These are phyloP conservation scores for Diorhabda elongata DNA, from an alignment of 1,140 invertebrate species.

Conservation along the genomic window DNA sequence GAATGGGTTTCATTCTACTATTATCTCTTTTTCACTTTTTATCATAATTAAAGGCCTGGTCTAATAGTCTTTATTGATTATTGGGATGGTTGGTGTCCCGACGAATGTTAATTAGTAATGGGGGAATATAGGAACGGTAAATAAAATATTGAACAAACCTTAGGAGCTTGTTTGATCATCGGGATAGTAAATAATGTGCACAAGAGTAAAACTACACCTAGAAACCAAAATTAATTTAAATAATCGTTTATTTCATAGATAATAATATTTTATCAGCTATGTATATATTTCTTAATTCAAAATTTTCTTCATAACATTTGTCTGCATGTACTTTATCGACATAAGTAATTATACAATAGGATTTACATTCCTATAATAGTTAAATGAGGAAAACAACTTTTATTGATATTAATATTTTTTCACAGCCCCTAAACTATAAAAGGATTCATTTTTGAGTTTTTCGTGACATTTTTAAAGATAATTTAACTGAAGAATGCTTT, in stretches of 20 bases:
- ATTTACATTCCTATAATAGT: constrained; percentile 9
- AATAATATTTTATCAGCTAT: constrained; percentile 30
- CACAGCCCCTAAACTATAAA: constrained; percentile 16
- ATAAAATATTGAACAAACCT: constrained; percentile 30
- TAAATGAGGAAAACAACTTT: constrained; percentile 7
- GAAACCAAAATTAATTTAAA: constrained; percentile 34
- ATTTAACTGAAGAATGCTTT: too few relatives aligned
- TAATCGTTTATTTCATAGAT: constrained; percentile 31
- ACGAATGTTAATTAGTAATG: neutral
- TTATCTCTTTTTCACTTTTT: neutral
- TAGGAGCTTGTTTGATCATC: constrained; percentile 25
- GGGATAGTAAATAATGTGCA: constrained; percentile 36
- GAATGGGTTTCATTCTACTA: neutral
- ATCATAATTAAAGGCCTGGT: neutral
- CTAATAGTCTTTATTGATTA: neutral
- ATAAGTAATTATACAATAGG: constrained; percentile 20
- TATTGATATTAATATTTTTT: constrained; percentile 13
- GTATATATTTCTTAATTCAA: constrained; percentile 19
- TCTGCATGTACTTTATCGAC: constrained; percentile 19
- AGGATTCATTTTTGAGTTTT: neutral
- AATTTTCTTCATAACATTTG: constrained; percentile 7
- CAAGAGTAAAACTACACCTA: constrained; percentile 35
- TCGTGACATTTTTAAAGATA: neutral
- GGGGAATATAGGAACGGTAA: constrained; percentile 8
- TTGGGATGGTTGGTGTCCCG: constrained; percentile 5